Percentiles rank a stretch among this genome's conserved stretches.
phyloP scores from a whole-genome alignment of 2,113 vertebrate species.

The Aspiorhynchus laticeps region DNA sequence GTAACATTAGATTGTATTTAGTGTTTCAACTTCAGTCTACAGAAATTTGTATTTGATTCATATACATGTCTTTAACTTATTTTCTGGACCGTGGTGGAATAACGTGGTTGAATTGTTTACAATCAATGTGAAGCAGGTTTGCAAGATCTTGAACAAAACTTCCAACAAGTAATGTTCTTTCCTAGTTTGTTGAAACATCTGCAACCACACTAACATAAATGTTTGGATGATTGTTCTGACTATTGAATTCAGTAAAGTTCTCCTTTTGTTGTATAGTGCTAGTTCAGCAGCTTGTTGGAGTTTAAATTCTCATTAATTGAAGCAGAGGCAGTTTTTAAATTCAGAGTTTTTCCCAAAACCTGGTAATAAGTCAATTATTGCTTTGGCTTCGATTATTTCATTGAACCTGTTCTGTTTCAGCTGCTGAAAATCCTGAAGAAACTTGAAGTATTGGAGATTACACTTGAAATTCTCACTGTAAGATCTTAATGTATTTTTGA shows the following conservation, averaged over 20 bases:
- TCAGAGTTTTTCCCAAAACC: background rate
- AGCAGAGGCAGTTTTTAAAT: background rate
- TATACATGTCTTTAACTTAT: background rate
- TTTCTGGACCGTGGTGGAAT: background rate
- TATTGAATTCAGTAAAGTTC: background rate
- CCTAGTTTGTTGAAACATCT: background rate
- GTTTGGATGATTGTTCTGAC: background rate
- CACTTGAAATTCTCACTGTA: constrained; percentile 82
- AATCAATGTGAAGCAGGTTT: background rate
- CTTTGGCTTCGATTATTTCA: background rate
- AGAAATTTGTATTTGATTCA: background rate
- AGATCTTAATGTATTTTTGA: constrained; percentile 62
- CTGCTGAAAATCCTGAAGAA: constrained; percentile 79
- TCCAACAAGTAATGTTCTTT: background rate
- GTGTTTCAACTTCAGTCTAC: background rate
- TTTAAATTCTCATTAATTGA: background rate
- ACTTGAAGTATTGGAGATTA: constrained; percentile 81
- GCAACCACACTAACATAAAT: background rate
- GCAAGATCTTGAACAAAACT: background rate
- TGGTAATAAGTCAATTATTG: background rate
- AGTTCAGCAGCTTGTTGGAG: background rate
- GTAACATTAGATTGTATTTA: too few species aligned
- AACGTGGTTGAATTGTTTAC: too few species aligned
- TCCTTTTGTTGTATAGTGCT: background rate
- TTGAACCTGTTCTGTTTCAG: constrained; percentile 67